These are phyloP conservation scores for Tenthredo distinguenda DNA, from an alignment of 2,888 invertebrate genomes.

Conservation along the genomic window DNA sequence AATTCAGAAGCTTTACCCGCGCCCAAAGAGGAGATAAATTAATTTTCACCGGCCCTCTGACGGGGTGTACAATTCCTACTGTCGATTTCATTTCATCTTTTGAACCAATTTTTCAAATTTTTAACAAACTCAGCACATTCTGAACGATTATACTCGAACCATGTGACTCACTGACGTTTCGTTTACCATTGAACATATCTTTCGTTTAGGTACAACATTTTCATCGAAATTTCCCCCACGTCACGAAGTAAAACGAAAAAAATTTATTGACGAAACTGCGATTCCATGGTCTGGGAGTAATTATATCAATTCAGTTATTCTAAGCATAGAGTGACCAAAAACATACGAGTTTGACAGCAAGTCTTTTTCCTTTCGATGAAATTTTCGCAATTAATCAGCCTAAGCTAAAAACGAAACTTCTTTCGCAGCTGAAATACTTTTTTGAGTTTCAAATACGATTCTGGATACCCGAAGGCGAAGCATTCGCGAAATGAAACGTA, in stretches of 20 bases:
- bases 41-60: not conserved
- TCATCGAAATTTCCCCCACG: not conserved
- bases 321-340: too few species aligned
- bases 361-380: not conserved
- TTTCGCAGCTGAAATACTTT: not conserved
- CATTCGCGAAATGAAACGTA: not conserved
- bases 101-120: not conserved
- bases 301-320: too few species aligned
- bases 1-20: slow-evolving; percentile 28
- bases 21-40: slow-evolving; percentile 15
- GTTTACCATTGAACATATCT: not conserved
- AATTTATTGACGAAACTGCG: not conserved
- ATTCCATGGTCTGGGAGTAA: not conserved
- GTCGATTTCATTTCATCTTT: slow-evolving; percentile 30
- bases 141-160: not conserved
- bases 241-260: not conserved
- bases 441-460: not conserved
- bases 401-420: not conserved
- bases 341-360: not conserved
- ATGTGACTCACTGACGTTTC: not conserved
- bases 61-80: not conserved
- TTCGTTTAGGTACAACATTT: not conserved
- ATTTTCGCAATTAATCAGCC: not conserved
- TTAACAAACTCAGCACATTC: not conserved
- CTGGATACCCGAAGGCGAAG: not conserved